phyloP scores from a whole-genome alignment of 1,140 invertebrate species.

The Hirudo medicinalis region DNA sequence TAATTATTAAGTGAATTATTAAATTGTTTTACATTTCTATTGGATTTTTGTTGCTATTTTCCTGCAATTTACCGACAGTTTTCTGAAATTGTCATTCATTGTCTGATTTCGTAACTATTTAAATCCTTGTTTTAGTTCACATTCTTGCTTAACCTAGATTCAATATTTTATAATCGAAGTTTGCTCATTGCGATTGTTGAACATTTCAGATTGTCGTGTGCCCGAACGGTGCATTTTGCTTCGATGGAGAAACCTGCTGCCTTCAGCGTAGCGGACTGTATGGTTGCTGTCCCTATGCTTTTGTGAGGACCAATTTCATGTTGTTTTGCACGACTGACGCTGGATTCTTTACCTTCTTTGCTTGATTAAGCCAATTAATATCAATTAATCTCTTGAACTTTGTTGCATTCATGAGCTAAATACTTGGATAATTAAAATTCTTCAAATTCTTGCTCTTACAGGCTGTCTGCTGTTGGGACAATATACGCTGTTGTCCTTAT shows the following conservation, averaged over 20 bases:
- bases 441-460: constrained; percentile 1
- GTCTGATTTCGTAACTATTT: not conserved
- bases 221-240: too few species aligned
- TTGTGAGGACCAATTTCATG: constrained; percentile 13
- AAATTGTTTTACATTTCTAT: not conserved
- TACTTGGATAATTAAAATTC: not conserved
- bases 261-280: constrained; percentile 23
- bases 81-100: not conserved
- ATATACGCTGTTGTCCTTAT: constrained; percentile 21
- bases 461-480: constrained; percentile 24
- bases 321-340: too few species aligned
- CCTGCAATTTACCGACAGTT: not conserved
- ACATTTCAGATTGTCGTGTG: too few species aligned
- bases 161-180: too few species aligned
- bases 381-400: too few species aligned
- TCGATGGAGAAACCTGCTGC: constrained; percentile 27
- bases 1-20: too few species aligned
- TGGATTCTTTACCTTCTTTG: too few species aligned
- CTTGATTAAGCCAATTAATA: too few species aligned
- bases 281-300: constrained; percentile 27
- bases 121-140: too few species aligned
- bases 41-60: not conserved
- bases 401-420: too few species aligned
- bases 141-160: too few species aligned
- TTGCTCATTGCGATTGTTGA: too few species aligned